Base-by-base conservation (phyloP, 2,888 invertebrate species). In the Cantharis rustica region DNA sequence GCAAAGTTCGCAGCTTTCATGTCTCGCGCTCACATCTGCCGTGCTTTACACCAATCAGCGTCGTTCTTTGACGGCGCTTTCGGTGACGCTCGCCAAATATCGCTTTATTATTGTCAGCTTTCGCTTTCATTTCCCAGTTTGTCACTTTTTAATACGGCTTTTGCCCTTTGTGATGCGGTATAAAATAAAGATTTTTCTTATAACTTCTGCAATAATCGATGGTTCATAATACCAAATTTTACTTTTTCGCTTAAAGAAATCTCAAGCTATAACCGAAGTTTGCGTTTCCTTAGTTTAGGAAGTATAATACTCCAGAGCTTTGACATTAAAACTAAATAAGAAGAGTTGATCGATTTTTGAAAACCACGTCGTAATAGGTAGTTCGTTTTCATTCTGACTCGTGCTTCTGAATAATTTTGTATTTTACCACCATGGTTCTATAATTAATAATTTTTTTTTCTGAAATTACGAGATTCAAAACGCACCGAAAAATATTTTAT, bases 11-110 rank as follows among this genome's bases (percentile, higher is more conserved):
- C 85, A 86, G 86, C 87, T 86, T 87, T 86, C 85, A 83, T 84
- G 85, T 85, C 85, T 86, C 86, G 87, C 84, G 86, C 84, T 84
- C 84, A 84, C 88, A 88, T 87, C 88, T 88, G 88, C 86, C 87
- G 85, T 85, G 83, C 84, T 85, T 85, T 83, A 83, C 84, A 84
- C 87, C 88, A 87, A 88, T 87, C 84, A 85, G 82, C 83, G 72
- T 61, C 68, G 71, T 31, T 74, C 78, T 75, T 76, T 77, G 64
- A 72, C 76, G 72, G 71, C 73, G 72, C 73, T 73, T 72, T 74
- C 79, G 79, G 79, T 27, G 69, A 20, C 72, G 68, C 62, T 76
- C 79, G 76, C 74, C 71, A 75, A 74, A 76, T 72, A 75, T 74
- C 78, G 78, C 77, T 70, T 62, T 72, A 72, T 73, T 77, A 77